phyloP scores from a whole-genome alignment of 92 coral and sea anemone genomes.

The Galaxea fascicularis region DNA sequence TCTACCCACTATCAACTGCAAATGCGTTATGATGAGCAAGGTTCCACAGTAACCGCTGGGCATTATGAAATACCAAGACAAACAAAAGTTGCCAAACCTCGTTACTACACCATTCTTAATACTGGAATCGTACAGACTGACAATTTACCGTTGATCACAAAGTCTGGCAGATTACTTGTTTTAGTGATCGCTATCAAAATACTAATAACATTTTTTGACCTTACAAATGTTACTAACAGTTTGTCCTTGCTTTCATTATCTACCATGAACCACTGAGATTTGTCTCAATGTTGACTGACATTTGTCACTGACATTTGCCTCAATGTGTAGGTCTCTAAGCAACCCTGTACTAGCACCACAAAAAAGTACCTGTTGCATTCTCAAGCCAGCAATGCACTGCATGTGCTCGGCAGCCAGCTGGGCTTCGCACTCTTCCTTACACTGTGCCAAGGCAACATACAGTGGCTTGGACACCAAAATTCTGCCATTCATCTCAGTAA shows the following conservation, averaged over 20 bases:
- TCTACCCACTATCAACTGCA: constrained; percentile 71
- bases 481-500: constrained; percentile 97
- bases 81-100: too few relatives aligned
- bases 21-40: constrained; percentile 6
- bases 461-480: constrained; percentile 94
- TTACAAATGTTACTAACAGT: too few relatives aligned
- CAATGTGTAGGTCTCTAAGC: too few relatives aligned
- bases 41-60: constrained; percentile 72
- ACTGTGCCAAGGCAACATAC: constrained; percentile 99
- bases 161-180: too few relatives aligned
- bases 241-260: too few relatives aligned
- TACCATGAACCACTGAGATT: neutral
- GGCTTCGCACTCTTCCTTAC: constrained; percentile 95
- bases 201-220: too few relatives aligned
- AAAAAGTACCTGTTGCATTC: constrained; percentile 90
- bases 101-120: neutral
- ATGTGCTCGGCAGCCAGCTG: constrained; percentile 98
- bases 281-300: too few relatives aligned
- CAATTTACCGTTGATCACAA: too few relatives aligned
- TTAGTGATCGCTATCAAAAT: too few relatives aligned
- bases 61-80: constrained; percentile 29
- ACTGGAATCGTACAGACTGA: too few relatives aligned
- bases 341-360: neutral
- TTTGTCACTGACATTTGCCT: too few relatives aligned
- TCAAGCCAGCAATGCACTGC: constrained; percentile 96